Conservation (phyloP, 1,140 invertebrate genomes). For the Procambarus clarkii region DNA sequence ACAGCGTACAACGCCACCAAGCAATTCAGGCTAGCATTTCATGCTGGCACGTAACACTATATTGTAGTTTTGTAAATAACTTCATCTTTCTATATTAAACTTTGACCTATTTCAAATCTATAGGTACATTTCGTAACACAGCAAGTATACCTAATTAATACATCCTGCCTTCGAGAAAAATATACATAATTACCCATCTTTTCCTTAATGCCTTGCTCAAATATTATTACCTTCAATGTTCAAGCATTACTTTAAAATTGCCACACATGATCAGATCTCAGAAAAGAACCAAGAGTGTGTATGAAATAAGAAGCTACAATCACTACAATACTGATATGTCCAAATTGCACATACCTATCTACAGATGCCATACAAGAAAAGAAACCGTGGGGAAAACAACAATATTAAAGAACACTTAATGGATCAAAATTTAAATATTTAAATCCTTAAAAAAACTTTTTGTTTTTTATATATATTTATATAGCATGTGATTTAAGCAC, state of each 20-base stretch:
- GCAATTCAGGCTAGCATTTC: constrained; percentile 53
- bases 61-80: constrained; percentile 6
- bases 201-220: background rate
- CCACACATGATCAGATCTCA: constrained; percentile 6
- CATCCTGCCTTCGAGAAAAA: background rate
- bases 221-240: background rate
- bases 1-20: constrained; percentile 51
- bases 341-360: constrained; percentile 67
- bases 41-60: constrained; percentile 34
- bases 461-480: constrained; percentile 53
- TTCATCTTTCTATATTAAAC: constrained; percentile 46
- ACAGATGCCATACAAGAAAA: constrained; percentile 66
- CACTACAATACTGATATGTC: constrained; percentile 66
- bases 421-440: constrained; percentile 62
- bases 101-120: background rate
- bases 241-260: background rate
- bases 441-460: constrained; percentile 62
- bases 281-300: constrained; percentile 45
- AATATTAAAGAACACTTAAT: constrained; percentile 62
- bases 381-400: constrained; percentile 62
- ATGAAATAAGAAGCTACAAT: constrained; percentile 65
- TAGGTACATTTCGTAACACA: constrained; percentile 4
- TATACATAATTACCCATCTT: background rate
- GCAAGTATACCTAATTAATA: constrained; percentile 21
- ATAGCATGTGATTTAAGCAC: constrained; percentile 57